phyloP scores from a whole-genome alignment of 2,113 vertebrate genomes.

The Sigmodon hispidus region DNA sequence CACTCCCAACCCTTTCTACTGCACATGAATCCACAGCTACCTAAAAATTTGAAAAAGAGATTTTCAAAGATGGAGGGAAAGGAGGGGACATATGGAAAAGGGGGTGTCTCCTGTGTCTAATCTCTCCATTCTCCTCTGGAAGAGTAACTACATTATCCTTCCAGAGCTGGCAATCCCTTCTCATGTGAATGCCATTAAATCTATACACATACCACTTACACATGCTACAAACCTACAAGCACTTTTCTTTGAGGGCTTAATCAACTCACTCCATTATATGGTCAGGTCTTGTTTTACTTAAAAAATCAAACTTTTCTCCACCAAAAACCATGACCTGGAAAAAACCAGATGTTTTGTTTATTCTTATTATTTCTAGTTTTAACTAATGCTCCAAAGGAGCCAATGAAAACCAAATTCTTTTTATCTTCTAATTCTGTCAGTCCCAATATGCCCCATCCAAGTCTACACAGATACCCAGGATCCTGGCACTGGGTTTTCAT shows the following conservation, averaged over 20 bases:
- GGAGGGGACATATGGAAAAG: neutral
- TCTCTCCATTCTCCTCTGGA: neutral
- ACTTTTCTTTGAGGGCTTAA: neutral
- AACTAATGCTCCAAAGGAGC: neutral
- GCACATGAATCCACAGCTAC: neutral
- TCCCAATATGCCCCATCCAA: neutral
- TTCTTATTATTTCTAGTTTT: neutral
- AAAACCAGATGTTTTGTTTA: neutral
- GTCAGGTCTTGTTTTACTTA: neutral
- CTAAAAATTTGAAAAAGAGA: neutral
- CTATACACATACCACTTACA: neutral
- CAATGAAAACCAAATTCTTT: neutral
- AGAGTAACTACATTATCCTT: neutral
- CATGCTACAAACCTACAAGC: neutral
- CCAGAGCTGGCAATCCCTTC: neutral
- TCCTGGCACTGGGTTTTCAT: neutral
- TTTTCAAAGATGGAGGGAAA: neutral
- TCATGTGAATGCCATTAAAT: neutral
- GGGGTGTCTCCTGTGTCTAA: neutral
- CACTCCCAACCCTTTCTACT: neutral
- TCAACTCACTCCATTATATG: neutral
- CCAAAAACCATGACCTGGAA: neutral
- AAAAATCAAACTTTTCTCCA: neutral
- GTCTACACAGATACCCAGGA: neutral
- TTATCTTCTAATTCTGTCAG: neutral